Conservation (phyloP, 2,113 vertebrate species). For the Erinaceus europaeus region DNA sequence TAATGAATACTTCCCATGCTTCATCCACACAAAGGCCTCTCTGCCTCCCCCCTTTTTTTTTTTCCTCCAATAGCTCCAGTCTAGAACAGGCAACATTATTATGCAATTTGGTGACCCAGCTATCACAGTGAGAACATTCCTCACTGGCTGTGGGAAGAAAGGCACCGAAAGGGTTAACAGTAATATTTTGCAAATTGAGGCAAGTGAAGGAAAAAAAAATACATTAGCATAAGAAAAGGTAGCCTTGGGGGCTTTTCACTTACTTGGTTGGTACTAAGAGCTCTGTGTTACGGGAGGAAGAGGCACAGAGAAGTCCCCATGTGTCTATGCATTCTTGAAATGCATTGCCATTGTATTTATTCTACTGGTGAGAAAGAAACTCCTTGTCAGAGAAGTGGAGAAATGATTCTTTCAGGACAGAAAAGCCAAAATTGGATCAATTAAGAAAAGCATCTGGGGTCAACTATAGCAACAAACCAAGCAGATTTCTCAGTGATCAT, state of each 20-base stretch:
- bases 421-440: neutral
- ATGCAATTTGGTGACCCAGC: neutral
- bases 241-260: slow-evolving; percentile 48
- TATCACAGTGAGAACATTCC: slow-evolving; percentile 11
- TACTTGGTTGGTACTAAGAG: slow-evolving; percentile 33
- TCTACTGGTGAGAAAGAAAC: neutral
- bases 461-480: neutral
- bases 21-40: slow-evolving; percentile 34
- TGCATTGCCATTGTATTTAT: neutral
- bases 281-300: neutral
- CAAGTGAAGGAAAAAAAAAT: slow-evolving; percentile 42
- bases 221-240: slow-evolving; percentile 71
- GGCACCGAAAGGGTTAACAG: slow-evolving; percentile 53
- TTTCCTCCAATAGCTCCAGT: neutral
- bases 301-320: slow-evolving; percentile 14
- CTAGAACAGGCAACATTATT: slow-evolving; percentile 29
- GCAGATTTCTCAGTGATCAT: neutral
- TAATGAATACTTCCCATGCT: slow-evolving; percentile 52
- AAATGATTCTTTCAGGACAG: neutral
- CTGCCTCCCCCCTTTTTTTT: neutral
- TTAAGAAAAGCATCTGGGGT: neutral
- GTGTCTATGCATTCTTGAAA: neutral
- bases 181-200: slow-evolving; percentile 69
- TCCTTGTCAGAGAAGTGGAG: neutral
- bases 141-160: slow-evolving; percentile 42